These are phyloP conservation scores for Trogon surrucura DNA, from an alignment of 2,113 vertebrate genomes.

Conservation along the genomic window DNA sequence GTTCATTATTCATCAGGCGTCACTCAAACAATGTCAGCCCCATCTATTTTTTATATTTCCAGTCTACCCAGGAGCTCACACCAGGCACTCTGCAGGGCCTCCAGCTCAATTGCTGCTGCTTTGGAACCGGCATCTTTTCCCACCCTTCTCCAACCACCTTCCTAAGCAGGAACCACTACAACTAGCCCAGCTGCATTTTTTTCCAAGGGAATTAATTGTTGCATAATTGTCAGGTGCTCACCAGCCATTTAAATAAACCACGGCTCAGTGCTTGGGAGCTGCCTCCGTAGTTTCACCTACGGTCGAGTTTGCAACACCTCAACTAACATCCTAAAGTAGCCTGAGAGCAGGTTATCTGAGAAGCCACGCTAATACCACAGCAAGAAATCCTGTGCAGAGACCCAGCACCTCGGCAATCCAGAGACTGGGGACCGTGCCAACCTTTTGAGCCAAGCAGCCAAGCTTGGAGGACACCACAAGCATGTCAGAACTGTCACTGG, in stretches of 20 bases:
- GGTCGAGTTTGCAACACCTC: neutral
- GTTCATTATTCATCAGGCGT: neutral
- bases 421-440: neutral
- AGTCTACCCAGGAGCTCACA: neutral
- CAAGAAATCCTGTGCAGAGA: neutral
- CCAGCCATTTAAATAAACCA: neutral
- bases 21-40: neutral
- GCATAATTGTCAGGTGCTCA: neutral
- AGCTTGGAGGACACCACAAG: neutral
- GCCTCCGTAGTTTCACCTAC: neutral
- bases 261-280: neutral
- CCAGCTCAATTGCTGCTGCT: neutral
- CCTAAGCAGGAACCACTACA: neutral
- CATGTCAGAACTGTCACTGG: neutral
- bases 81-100: neutral
- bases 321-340: neutral
- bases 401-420: neutral
- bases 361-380: neutral
- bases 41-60: neutral
- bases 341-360: neutral
- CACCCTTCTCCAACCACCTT: neutral
- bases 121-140: neutral
- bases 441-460: neutral
- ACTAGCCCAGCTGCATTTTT: neutral
- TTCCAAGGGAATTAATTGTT: neutral